These are phyloP conservation scores for Drosophila melanica DNA, from an alignment of 1,140 invertebrate genomes.

Conservation along the genomic window DNA sequence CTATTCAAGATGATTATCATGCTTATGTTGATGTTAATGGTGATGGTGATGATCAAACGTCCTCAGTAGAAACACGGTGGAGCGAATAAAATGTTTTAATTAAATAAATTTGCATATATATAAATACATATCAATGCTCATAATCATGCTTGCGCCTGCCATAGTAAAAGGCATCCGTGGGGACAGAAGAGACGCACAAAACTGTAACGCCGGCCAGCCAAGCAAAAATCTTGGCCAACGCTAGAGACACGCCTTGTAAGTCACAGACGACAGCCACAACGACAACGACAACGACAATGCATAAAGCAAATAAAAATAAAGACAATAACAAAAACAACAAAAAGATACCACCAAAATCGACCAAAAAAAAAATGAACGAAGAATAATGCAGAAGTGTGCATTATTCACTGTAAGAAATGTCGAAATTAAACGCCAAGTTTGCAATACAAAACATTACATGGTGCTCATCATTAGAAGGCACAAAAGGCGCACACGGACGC, in stretches of 20 bases:
- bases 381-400: slow-evolving; percentile 50
- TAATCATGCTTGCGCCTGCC: slow-evolving; percentile 10
- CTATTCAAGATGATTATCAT: slow-evolving; percentile 27
- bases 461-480: slow-evolving; percentile 74
- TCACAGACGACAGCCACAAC: slow-evolving; percentile 51
- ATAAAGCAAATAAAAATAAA: slow-evolving; percentile 36
- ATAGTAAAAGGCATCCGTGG: slow-evolving; percentile 35
- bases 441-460: slow-evolving; percentile 78
- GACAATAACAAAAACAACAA: slow-evolving; percentile 18
- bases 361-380: slow-evolving; percentile 55
- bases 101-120: slow-evolving; percentile 71
- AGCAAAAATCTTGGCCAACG: slow-evolving; percentile 71
- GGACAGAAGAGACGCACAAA: slow-evolving; percentile 48
- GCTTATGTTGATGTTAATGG: slow-evolving; percentile 22
- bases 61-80: slow-evolving; percentile 20
- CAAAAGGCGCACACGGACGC: slow-evolving; percentile 33
- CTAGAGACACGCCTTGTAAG: slow-evolving; percentile 69
- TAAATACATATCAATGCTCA: slow-evolving; percentile 11
- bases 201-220: slow-evolving; percentile 77
- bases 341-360: slow-evolving; percentile 51
- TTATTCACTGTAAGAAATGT: slow-evolving; percentile 78
- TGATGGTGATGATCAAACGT: slow-evolving; percentile 17
- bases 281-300: slow-evolving; percentile 51
- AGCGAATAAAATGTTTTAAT: slow-evolving; percentile 75
- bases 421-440: slow-evolving; percentile 80